Evolutionary conservation across 2,888 invertebrate species (phyloP), one percentile per base, ranked within the genome.

Genomic region (Vanessa cardui): DNA sequence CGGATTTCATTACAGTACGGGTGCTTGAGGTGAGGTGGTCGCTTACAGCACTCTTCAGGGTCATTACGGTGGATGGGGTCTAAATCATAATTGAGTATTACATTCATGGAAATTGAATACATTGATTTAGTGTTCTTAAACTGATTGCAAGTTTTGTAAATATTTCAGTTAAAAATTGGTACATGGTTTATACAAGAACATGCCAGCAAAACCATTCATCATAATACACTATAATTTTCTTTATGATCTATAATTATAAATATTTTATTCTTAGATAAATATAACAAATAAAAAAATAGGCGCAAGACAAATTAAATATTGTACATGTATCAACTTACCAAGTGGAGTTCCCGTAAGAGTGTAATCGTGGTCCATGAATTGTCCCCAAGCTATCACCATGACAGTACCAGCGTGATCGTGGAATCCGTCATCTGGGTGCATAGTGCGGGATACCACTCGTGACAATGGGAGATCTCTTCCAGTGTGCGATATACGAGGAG

Each of bases 351-450:
- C 98, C 66, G 97, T 97, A 49, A 98, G 94, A 6, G 98, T 98
- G 79, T 97, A 97, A 87, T 98, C 98, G 92, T 98, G 98, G 89
- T 98, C 98, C 95, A 98, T 97, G 89, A 98, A 98, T 89, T 98
- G 98, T 77, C 98, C 98, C 98, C 98, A 98, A 66, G 98, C 97
- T 77, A 97, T 96, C 68, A 98, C 96, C 96, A 98, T 97, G 78
- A 98, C 97, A 44, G 98, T 98, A 62, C 98, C 97, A 39, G 98
- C 98, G 88, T 98, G 98, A 88, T 98, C 98, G 84, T 98, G 98
- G 93, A 95, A 98, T 50, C 98, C 98, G 76, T 98, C 97, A 80
- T 98, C 98, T 47, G 97, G 97, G 87, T 98, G 98, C 95, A 98
- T 96, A 49, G 97, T 97, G 62, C 97, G 95, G 20, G 98, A 98